phyloP scores from a whole-genome alignment of 2,888 invertebrate genomes.

The Rugalucina vietnamica region DNA sequence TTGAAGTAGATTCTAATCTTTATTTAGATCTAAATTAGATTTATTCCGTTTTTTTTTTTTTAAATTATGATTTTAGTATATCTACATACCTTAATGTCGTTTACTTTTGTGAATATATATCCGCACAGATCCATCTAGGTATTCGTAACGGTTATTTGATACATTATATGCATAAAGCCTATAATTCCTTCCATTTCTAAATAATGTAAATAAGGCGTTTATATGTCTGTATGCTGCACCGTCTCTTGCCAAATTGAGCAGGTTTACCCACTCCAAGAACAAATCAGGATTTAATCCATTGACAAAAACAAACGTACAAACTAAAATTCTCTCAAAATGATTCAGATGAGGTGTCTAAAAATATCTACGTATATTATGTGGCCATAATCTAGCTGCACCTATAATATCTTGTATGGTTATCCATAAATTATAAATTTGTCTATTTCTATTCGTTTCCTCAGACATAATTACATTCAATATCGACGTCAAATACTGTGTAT shows the following conservation, averaged over 20 bases:
- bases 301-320: neutral
- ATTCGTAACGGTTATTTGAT: neutral
- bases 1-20: too few species aligned
- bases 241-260: neutral
- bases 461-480: neutral
- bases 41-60: too few species aligned
- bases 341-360: conserved; percentile 11
- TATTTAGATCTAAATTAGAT: too few species aligned
- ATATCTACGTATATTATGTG: neutral
- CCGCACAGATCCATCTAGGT: too few species aligned
- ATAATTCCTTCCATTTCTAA: neutral
- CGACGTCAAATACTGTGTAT: neutral
- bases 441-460: neutral
- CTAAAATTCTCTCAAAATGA: conserved; percentile 1
- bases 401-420: conserved; percentile 9
- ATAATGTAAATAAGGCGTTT: neutral
- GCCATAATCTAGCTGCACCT: conserved; percentile 10
- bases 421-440: conserved; percentile 9
- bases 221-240: neutral
- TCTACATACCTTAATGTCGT: too few species aligned
- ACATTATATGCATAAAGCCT: neutral
- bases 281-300: neutral
- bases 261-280: neutral
- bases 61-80: too few species aligned
- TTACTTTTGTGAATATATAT: too few species aligned